Evolutionary conservation across 2,888 invertebrate species (phyloP).

Genomic region (Zygothrica quintamaculata): DNA sequence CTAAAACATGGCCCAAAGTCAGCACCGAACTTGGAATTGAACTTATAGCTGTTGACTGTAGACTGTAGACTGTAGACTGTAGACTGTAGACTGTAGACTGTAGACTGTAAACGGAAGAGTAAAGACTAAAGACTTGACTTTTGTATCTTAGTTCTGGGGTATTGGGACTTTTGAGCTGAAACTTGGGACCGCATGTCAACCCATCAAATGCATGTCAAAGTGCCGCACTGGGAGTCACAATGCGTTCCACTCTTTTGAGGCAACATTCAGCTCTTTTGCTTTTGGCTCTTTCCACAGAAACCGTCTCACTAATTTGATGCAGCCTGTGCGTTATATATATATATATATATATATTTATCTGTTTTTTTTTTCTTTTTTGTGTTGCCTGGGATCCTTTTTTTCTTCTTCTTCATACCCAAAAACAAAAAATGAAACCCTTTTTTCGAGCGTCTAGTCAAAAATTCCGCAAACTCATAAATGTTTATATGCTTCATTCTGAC

Average conservation of each 20-base stretch:
- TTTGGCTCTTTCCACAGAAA: conserved; percentile 65
- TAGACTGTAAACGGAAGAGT: no score
- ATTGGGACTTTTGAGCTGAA: no score
- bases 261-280: conserved; percentile 8
- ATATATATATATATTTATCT: no score
- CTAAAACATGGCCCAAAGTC: conserved; percentile 3
- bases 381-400: conserved; percentile 14
- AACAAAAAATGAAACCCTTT: no score
- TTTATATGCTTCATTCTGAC: conserved; percentile 55
- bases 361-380: conserved; percentile 10
- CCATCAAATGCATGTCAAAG: conserved; percentile 78
- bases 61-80: no score
- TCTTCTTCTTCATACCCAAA: not conserved
- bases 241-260: conserved; percentile 23
- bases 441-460: conserved; percentile 28
- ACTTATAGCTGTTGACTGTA: not conserved
- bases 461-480: conserved; percentile 77
- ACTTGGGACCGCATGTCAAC: conserved; percentile 49
- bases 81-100: conserved; percentile 2
- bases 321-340: conserved; percentile 34
- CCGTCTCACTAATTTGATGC: conserved; percentile 73
- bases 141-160: no score
- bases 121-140: no score
- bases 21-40: not conserved
- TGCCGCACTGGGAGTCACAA: conserved; percentile 67